Percentiles rank a stretch among this genome's conserved stretches.
phyloP scores from a whole-genome alignment of 2,888 invertebrate species.

The Acanthosepion pharaonis region DNA sequence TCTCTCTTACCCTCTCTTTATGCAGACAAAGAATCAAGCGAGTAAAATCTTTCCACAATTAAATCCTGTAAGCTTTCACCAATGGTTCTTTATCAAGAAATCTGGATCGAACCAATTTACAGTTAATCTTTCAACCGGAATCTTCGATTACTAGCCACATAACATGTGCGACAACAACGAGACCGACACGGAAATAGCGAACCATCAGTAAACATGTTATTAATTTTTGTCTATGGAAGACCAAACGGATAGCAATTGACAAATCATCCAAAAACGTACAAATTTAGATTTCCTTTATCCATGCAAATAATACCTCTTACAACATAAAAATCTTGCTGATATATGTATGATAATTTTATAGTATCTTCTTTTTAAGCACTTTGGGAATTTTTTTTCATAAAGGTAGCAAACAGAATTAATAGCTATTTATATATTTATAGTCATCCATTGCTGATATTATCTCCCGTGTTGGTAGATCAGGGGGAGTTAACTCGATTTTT shows the following conservation, averaged over 20 bases:
- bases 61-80: neutral
- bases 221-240: neutral
- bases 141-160: neutral
- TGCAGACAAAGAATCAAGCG: neutral
- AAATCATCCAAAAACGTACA: neutral
- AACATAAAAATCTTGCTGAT: neutral
- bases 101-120: neutral
- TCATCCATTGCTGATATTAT: neutral
- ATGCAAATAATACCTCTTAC: no score
- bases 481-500: constrained; percentile 38
- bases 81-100: neutral
- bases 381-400: neutral
- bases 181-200: neutral
- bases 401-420: neutral
- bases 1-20: neutral
- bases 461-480: neutral
- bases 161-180: constrained; percentile 42
- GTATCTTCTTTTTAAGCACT: neutral
- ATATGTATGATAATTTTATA: neutral
- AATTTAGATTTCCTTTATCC: neutral
- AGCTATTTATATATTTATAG: neutral
- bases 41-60: neutral
- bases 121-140: neutral
- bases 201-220: neutral
- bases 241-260: neutral